phyloP scores from a whole-genome alignment of 2,888 invertebrate genomes.

The Blera fallax region DNA sequence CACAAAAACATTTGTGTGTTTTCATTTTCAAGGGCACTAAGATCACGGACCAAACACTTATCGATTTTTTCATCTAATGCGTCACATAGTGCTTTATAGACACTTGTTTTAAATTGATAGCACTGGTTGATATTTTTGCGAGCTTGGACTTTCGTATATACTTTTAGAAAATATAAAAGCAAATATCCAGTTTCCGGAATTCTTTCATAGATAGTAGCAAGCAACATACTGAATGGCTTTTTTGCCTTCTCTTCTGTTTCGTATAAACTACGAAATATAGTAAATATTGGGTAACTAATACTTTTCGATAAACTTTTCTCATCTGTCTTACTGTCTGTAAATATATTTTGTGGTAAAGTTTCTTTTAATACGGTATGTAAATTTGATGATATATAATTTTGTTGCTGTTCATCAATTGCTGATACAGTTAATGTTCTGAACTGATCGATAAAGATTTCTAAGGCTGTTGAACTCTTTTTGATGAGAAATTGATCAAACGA shows the following conservation, averaged over 20 bases:
- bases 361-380: constrained; percentile 79
- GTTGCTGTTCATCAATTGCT: constrained; percentile 80
- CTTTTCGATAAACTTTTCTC: constrained; percentile 87
- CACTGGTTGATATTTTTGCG: constrained; percentile 83
- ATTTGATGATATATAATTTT: constrained; percentile 81
- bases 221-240: constrained; percentile 89
- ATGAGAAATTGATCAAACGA: constrained; percentile 80
- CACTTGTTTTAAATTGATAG: constrained; percentile 89
- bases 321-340: constrained; percentile 84
- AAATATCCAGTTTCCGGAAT: constrained; percentile 91
- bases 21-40: constrained; percentile 93
- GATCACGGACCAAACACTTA: constrained; percentile 85
- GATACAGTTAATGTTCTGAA: constrained; percentile 79
- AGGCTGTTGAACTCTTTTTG: constrained; percentile 79
- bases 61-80: constrained; percentile 85
- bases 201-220: constrained; percentile 90
- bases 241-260: constrained; percentile 88
- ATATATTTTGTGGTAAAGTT: constrained; percentile 80
- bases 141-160: constrained; percentile 85
- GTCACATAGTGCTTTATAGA: constrained; percentile 95
- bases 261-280: constrained; percentile 92
- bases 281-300: constrained; percentile 91
- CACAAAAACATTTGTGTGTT: constrained; percentile 94
- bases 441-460: constrained; percentile 81
- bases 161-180: constrained; percentile 94